Evolutionary conservation across 2,797 vertebrate genomes (phyloP).

Genomic region (Adrianichthys oophorus): DNA sequence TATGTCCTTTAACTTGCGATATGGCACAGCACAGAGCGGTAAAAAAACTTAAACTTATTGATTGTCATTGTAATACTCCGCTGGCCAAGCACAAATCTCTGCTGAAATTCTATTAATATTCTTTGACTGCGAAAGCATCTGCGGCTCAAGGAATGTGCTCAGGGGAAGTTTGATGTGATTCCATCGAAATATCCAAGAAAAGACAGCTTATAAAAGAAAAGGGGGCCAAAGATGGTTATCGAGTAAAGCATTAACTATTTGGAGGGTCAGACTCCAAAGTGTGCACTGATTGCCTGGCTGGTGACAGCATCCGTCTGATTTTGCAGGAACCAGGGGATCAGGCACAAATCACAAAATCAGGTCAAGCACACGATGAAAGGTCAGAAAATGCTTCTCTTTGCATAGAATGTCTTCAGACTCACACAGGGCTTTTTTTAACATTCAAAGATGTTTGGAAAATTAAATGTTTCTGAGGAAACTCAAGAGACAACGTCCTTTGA

Average conservation of each 20-base stretch:
- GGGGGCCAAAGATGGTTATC: constrained; percentile 16
- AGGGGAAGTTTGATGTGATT: constrained; percentile 20
- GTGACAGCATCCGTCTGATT: not conserved
- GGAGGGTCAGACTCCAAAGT: constrained; percentile 8
- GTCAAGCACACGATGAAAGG: too few relatives aligned
- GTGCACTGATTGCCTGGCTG: constrained; percentile 12
- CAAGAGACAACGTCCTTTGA: too few relatives aligned
- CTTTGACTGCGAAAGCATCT: constrained; percentile 8
- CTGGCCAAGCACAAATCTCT: constrained; percentile 28
- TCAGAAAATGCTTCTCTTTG: too few relatives aligned
- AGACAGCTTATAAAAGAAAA: not conserved
- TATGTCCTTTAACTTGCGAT: constrained; percentile 34
- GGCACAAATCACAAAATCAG: too few relatives aligned
- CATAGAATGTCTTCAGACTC: too few relatives aligned
- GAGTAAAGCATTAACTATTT: constrained; percentile 28
- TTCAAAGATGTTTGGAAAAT: too few relatives aligned
- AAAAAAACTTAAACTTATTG: constrained; percentile 50
- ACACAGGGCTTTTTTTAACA: too few relatives aligned
- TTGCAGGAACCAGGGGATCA: too few relatives aligned
- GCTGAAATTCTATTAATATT: constrained; percentile 56
- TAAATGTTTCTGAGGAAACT: too few relatives aligned
- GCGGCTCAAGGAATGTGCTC: constrained; percentile 20
- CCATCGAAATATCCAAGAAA: constrained; percentile 14
- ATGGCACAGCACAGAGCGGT: constrained; percentile 22
- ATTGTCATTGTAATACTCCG: constrained; percentile 52